Conservation (phyloP, 2,113 vertebrate genomes). For the Cheilinus undulatus region DNA sequence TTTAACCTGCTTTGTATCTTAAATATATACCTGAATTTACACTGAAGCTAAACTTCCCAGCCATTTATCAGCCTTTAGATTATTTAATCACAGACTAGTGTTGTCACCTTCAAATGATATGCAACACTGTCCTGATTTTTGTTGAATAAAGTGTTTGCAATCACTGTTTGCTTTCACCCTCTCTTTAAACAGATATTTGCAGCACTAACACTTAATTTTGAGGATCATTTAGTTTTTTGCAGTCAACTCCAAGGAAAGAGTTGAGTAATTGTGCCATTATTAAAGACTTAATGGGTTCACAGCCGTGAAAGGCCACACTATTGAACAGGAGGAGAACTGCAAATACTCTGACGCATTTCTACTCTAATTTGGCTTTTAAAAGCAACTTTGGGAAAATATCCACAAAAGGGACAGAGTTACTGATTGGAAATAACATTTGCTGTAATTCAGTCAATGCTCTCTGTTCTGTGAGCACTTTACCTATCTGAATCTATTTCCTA, state of each 20-base stretch:
- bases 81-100: not conserved
- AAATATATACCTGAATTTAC: not conserved
- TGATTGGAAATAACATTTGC: not conserved
- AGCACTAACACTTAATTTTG: not conserved
- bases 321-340: not conserved
- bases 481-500: not conserved
- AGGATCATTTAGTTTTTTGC: not conserved
- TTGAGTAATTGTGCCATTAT: not conserved
- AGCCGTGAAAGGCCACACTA: not conserved
- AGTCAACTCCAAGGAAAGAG: not conserved
- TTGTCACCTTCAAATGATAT: not conserved
- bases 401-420: not conserved
- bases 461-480: not conserved
- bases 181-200: not conserved
- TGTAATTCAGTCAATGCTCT: not conserved
- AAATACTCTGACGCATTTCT: not conserved
- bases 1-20: not conserved
- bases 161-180: not conserved
- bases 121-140: not conserved
- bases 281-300: not conserved
- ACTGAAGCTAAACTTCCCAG: not conserved
- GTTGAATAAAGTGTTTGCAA: not conserved
- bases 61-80: not conserved
- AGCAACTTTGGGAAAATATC: not conserved
- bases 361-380: not conserved